Conservation (phyloP, 2,888 invertebrate species). For the Ariolimax columbianus region DNA sequence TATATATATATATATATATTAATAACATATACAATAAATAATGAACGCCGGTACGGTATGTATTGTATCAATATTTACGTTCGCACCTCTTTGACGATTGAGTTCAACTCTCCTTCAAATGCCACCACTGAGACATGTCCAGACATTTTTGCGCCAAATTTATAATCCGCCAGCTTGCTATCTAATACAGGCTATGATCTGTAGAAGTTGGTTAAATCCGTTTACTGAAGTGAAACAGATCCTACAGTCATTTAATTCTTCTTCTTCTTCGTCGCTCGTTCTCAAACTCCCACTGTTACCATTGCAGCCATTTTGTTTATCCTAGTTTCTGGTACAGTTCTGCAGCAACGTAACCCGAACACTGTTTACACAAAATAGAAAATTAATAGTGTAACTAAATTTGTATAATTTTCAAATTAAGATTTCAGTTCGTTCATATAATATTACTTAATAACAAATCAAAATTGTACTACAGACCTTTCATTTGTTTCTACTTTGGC, state of each 20-base stretch:
- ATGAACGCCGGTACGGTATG: too few relatives aligned
- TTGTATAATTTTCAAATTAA: too few relatives aligned
- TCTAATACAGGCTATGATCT: background rate
- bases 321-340: conserved; percentile 24
- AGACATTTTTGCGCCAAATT: conserved; percentile 60
- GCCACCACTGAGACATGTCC: conserved; percentile 73
- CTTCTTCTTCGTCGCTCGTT: too few relatives aligned
- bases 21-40: too few relatives aligned
- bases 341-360: conserved; percentile 9
- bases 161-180: conserved; percentile 33
- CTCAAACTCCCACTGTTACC: background rate
- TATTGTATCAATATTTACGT: too few relatives aligned
- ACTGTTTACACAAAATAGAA: too few relatives aligned
- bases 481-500: too few relatives aligned
- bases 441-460: too few relatives aligned
- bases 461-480: too few relatives aligned
- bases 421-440: too few relatives aligned
- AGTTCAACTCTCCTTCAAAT: conserved; percentile 78
- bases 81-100: conserved; percentile 77
- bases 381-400: too few relatives aligned
- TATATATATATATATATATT: too few relatives aligned
- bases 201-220: background rate
- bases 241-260: background rate
- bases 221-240: background rate
- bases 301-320: conserved; percentile 45